A percentile compares a stretch with the other conserved stretches of the same genome.
phyloP scores from a whole-genome alignment of 2,113 vertebrate species.

The Crotalus helleri region DNA sequence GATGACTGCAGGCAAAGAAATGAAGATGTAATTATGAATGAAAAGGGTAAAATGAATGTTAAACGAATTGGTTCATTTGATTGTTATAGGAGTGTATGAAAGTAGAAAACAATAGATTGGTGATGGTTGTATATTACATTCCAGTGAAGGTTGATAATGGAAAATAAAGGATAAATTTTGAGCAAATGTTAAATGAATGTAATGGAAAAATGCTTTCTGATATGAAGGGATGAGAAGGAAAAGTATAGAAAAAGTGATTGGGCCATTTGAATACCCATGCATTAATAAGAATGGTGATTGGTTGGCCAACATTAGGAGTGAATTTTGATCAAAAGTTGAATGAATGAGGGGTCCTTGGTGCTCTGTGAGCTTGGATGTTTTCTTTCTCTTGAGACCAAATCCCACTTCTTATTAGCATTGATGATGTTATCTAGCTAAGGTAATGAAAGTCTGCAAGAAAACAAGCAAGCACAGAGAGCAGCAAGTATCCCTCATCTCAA shows the following conservation, averaged over 20 bases:
- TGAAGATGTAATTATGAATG: background rate
- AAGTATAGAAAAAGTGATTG: background rate
- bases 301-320: background rate
- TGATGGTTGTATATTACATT: background rate
- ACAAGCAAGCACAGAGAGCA: background rate
- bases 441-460: background rate
- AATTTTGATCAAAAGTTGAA: background rate
- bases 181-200: background rate
- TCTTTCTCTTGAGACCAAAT: background rate
- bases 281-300: background rate
- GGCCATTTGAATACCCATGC: background rate
- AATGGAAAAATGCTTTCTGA: background rate
- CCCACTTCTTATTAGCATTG: background rate
- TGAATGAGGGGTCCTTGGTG: background rate
- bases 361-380: background rate
- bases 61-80: background rate
- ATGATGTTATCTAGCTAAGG: background rate
- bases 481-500: background rate
- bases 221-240: background rate
- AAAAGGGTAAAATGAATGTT: background rate
- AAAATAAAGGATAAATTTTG: background rate
- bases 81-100: background rate
- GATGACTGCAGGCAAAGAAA: background rate
- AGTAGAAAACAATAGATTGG: background rate
- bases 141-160: background rate